These are phyloP conservation scores for Zaprionus vittiger DNA, from an alignment of 1,140 invertebrate genomes.

Conservation along the genomic window DNA sequence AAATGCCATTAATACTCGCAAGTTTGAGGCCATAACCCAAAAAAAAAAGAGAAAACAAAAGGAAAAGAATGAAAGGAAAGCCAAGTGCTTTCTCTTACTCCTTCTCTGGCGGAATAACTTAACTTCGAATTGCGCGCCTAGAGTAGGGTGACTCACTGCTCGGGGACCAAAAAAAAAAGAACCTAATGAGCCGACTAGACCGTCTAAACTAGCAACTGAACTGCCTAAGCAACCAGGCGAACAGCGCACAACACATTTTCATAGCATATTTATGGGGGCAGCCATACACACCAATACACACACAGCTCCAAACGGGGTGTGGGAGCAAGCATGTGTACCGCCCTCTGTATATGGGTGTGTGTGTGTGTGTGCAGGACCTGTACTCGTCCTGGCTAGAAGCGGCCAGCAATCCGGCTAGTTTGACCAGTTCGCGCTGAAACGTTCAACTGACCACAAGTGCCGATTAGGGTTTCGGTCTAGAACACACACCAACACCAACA, in stretches of 20 bases:
- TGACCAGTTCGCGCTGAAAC: constrained; percentile 78
- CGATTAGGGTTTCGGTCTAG: constrained; percentile 11
- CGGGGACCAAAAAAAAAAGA: neutral
- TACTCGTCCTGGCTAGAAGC: constrained; percentile 54
- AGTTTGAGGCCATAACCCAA: constrained; percentile 47
- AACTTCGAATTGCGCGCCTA: constrained; percentile 44
- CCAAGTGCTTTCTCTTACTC: constrained; percentile 6
- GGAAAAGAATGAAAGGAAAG: neutral
- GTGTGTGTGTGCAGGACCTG: constrained; percentile 12
- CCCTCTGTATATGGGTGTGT: neutral
- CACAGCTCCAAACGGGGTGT: constrained; percentile 2
- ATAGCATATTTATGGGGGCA: constrained; percentile 75
- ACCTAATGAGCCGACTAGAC: constrained; percentile 5
- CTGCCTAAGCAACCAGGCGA: constrained; percentile 22
- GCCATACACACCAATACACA: neutral
- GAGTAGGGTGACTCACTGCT: constrained; percentile 67
- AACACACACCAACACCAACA: neutral
- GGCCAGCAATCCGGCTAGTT: constrained; percentile 29
- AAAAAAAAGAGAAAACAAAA: constrained; percentile 27
- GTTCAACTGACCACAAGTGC: constrained; percentile 83
- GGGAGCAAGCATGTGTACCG: neutral
- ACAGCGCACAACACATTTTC: constrained; percentile 50
- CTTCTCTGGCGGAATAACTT: constrained; percentile 65
- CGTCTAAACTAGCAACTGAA: neutral
- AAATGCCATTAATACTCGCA: constrained; percentile 70